Evolutionary conservation across 2,113 vertebrate genomes (phyloP).

Genomic region (Cryptomyrus ogoouensis): DNA sequence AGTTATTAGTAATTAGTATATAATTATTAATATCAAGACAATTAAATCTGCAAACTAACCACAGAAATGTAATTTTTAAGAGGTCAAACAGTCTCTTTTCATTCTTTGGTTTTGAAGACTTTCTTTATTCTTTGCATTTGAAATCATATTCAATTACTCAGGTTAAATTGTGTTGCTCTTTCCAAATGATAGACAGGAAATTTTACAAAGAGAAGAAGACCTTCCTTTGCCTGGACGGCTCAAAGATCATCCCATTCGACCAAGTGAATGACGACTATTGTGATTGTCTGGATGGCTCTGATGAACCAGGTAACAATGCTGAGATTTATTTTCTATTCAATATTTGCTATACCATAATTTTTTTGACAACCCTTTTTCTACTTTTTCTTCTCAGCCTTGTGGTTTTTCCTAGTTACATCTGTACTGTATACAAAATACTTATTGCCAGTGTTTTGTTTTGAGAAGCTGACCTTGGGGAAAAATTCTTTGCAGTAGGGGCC

Average conservation of each 20-base stretch:
- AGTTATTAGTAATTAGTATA: background rate
- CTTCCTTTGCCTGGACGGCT: conserved; percentile 58
- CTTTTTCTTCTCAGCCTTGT: background rate
- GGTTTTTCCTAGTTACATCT: background rate
- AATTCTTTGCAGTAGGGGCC: background rate
- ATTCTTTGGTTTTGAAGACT: background rate
- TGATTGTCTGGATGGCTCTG: conserved; percentile 76
- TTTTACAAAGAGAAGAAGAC: conserved; percentile 60
- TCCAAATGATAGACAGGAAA: conserved; percentile 47
- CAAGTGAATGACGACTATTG: conserved; percentile 82
- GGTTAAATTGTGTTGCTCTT: background rate
- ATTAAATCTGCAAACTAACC: background rate
- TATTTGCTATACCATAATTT: background rate
- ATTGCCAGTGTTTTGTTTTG: background rate
- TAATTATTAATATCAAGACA: background rate
- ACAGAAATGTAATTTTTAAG: background rate
- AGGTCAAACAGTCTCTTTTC: background rate
- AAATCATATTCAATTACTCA: background rate
- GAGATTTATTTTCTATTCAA: background rate
- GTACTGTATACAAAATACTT: background rate
- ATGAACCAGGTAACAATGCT: conserved; percentile 69
- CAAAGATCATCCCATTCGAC: conserved; percentile 56
- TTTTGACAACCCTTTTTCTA: background rate
- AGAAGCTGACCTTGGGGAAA: background rate
- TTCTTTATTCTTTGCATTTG: background rate